Percentiles rank a stretch among this genome's conserved stretches.
Conservation (phyloP, 2,113 vertebrate genomes). For the Trinectes maculatus region DNA sequence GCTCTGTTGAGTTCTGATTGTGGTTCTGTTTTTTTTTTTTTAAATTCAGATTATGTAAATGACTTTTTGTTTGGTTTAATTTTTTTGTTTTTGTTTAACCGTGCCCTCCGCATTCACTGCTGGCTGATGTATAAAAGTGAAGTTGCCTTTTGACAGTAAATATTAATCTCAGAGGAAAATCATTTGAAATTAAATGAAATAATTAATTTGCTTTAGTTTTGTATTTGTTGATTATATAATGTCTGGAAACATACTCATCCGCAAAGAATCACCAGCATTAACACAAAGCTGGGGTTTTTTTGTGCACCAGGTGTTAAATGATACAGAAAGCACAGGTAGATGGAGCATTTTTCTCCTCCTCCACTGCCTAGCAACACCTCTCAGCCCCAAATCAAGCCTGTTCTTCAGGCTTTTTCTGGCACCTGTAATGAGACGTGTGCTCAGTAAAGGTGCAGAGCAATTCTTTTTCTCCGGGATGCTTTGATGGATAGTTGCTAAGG, state of each 20-base stretch:
- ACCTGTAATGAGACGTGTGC: constrained; percentile 9
- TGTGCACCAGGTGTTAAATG: too few relatives aligned
- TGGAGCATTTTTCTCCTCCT: too few relatives aligned
- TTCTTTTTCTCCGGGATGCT: constrained; percentile 21
- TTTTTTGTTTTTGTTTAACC: constrained; percentile 44
- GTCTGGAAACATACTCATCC: too few relatives aligned
- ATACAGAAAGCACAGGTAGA: too few relatives aligned
- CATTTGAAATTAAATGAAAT: too few relatives aligned
- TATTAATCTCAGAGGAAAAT: neutral
- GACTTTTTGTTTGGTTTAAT: constrained; percentile 20
- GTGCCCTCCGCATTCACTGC: neutral
- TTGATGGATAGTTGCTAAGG: constrained; percentile 50
- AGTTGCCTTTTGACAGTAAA: constrained; percentile 6
- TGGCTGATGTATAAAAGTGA: constrained; percentile 22
- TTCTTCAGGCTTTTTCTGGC: neutral
- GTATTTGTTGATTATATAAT: neutral
- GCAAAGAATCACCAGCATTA: too few relatives aligned
- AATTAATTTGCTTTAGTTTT: constrained; percentile 6
- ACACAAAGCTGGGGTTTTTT: too few relatives aligned
- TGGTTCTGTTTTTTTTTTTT: constrained; percentile 52
- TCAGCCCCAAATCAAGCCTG: neutral
- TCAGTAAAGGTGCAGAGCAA: constrained; percentile 8
- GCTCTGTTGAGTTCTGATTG: constrained; percentile 61
- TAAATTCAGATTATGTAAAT: constrained; percentile 67
- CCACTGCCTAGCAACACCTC: constrained; percentile 12